A percentile compares a stretch with the other conserved stretches of the same genome.
Evolutionary conservation across 2,888 invertebrate species (phyloP).

Genomic region (Plagodis pulveraria): DNA sequence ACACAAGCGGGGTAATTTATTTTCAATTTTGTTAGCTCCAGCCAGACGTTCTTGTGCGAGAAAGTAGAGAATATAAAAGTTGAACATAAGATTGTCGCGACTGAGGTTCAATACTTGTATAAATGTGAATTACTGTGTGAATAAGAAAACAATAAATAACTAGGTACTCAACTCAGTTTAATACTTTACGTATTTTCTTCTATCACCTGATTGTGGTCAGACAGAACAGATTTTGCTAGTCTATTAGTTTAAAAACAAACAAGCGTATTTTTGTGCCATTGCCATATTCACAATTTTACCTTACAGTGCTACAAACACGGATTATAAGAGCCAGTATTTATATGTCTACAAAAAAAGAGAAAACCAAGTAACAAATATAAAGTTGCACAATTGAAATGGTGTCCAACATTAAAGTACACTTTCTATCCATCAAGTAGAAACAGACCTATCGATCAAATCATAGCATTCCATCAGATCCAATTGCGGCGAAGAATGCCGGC

Average conservation of each 20-base stretch:
- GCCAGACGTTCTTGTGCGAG: slow-evolving; percentile 21
- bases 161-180: too few relatives aligned
- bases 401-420: background rate
- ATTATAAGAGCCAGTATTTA: too few relatives aligned
- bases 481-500: slow-evolving; percentile 41
- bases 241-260: too few relatives aligned
- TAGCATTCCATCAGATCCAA: slow-evolving; percentile 43
- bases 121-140: background rate
- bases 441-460: slow-evolving; percentile 38
- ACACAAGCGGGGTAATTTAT: slow-evolving; percentile 15
- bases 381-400: slow-evolving; percentile 6
- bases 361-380: background rate
- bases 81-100: background rate
- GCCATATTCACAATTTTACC: too few relatives aligned
- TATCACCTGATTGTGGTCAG: too few relatives aligned
- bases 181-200: too few relatives aligned
- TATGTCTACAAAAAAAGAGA: too few relatives aligned
- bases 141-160: too few relatives aligned
- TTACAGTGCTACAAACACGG: too few relatives aligned
- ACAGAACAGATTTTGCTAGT: too few relatives aligned
- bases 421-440: slow-evolving; percentile 26
- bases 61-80: slow-evolving; percentile 16
- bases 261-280: too few relatives aligned
- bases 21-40: slow-evolving; percentile 22
- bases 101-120: slow-evolving; percentile 4